These are phyloP conservation scores for Pantala flavescens DNA, from an alignment of 1,140 invertebrate species.

Conservation along the genomic window DNA sequence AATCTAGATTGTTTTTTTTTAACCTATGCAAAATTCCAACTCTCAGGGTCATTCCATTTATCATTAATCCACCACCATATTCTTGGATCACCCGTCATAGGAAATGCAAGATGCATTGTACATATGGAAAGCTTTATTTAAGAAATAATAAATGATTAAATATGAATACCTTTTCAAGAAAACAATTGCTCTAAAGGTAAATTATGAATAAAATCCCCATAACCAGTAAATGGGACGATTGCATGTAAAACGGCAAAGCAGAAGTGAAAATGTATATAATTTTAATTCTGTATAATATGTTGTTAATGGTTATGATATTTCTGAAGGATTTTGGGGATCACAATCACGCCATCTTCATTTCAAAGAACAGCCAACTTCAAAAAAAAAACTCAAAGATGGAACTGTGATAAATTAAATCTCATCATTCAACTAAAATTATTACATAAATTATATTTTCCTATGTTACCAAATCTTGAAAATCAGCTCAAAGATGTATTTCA, in stretches of 20 bases:
- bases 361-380: neutral
- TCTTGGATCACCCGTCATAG: neutral
- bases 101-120: conserved; percentile 2
- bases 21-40: too few species aligned
- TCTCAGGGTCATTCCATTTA: too few species aligned
- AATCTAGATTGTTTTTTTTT: too few species aligned
- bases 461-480: neutral
- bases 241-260: neutral
- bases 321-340: neutral
- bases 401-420: neutral
- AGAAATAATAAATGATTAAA: neutral
- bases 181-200: too few species aligned
- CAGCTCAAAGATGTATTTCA: neutral
- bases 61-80: too few species aligned
- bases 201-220: too few species aligned
- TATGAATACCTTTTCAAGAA: too few species aligned
- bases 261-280: neutral
- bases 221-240: too few species aligned
- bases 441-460: neutral
- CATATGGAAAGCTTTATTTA: neutral
- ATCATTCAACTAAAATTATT: neutral
- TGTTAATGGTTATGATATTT: conserved; percentile 6
- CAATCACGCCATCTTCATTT: neutral
- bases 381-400: neutral
- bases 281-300: neutral